Percentiles rank a stretch among this genome's conserved stretches.
These are phyloP conservation scores for Dendrocincla tyrannina DNA, from an alignment of 2,797 vertebrate genomes.

Conservation along the genomic window DNA sequence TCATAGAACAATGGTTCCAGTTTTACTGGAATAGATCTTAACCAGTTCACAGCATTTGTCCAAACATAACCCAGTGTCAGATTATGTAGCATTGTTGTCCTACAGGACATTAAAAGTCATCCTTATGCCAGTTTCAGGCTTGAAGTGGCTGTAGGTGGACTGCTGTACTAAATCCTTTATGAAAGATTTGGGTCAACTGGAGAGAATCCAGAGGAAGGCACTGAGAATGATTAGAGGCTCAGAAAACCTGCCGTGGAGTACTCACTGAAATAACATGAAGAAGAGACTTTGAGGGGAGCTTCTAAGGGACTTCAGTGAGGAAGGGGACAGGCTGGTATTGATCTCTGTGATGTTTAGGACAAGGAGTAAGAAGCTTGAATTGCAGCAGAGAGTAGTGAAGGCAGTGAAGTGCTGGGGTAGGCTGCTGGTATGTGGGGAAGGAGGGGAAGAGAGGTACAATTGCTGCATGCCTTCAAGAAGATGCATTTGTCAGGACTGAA, in stretches of 20 bases:
- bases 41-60: background rate
- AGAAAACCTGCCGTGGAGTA: background rate
- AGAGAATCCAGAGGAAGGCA: background rate
- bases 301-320: background rate
- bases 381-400: background rate
- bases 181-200: slow-evolving; percentile 27
- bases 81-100: background rate
- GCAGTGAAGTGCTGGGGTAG: background rate
- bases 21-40: background rate
- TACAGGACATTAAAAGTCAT: background rate
- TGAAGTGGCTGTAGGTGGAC: background rate
- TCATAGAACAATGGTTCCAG: background rate
- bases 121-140: background rate
- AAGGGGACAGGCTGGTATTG: background rate
- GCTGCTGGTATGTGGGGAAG: background rate
- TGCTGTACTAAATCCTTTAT: background rate
- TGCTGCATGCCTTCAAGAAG: background rate
- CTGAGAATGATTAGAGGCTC: background rate
- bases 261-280: background rate
- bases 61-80: background rate
- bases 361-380: background rate
- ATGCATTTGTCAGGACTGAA: background rate
- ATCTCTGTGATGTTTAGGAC: background rate
- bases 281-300: background rate
- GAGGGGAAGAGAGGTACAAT: background rate